Base-by-base conservation (phyloP, 2,113 vertebrate species). In the Scolopax mira region DNA sequence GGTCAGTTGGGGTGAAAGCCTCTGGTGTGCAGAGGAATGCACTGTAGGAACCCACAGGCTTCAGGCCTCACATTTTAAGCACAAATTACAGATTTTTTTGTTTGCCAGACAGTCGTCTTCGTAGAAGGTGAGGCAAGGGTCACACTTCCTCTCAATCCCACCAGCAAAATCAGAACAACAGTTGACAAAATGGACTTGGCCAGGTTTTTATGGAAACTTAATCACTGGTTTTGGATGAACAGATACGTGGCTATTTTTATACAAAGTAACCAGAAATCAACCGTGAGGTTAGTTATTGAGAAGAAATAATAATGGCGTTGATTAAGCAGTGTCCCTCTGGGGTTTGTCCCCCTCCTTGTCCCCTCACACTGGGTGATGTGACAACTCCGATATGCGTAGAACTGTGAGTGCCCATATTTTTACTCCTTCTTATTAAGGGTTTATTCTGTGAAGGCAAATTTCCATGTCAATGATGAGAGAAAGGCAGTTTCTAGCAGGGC, bases 401-500 rank as follows among this genome's bases (percentile, higher is more conserved):
- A 67, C 6, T 12, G 49, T 12, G 18, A 19, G 35, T 69, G 67
- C 39, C 33, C 0, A 0, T 31, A 7, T 51, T 51, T 27, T 28
- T 54, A 18, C 28, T 52, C 27, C 51, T 52, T 16, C 51, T 52
- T 6, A 52, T 52, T 28, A 49, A 28, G 18, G 42, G 27, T 35
- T 79, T 41, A 5, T 66, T 75, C 28, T 71, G 57, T 44, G 25
- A 31, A 75, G 79, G 35, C 79, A 65, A 11, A 18, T 74, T 69
- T 15, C 33, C 25, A 1, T 10, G 31, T 54, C 55, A 10, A 1
- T 57, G 46, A 33, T 7, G 19, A 52, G 70, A 35, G 69, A 52
- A 71, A 14, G 28, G 3, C 10, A 2, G 0, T 41, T 57, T 55
- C 28, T 41, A 22, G 35, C 35, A 46, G 73, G 49, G 2, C 51